Percentiles rank a stretch among this genome's conserved stretches.
phyloP scores from a whole-genome alignment of 2,888 invertebrate genomes.

The Folsomia candida region DNA sequence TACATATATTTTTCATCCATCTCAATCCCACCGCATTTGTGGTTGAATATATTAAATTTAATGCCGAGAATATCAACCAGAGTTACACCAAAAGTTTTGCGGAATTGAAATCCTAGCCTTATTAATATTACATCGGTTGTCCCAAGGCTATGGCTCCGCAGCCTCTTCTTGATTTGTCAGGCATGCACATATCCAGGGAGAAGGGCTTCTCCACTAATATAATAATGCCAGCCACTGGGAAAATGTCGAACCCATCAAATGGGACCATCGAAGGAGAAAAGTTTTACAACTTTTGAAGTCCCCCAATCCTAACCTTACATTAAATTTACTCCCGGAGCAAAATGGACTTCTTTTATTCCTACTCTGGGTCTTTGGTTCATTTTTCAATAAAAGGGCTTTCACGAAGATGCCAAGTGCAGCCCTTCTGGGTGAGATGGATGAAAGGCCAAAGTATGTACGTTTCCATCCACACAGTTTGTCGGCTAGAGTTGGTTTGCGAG shows the following conservation, averaged over 20 bases:
- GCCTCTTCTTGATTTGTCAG: too few species aligned
- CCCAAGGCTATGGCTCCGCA: too few species aligned
- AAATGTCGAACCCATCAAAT: background rate
- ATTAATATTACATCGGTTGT: too few species aligned
- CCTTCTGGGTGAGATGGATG: conserved; percentile 1
- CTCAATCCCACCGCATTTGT: too few species aligned
- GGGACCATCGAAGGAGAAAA: background rate
- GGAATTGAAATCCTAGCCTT: too few species aligned
- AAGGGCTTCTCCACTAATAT: too few species aligned
- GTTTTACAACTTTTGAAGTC: background rate
- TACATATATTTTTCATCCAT: too few species aligned
- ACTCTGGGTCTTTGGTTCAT: background rate
- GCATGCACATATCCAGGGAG: too few species aligned
- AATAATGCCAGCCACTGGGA: too few species aligned
- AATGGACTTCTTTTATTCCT: conserved; percentile 1
- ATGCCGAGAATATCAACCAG: too few species aligned
- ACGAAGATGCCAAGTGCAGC: conserved; percentile 2
- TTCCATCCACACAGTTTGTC: background rate
- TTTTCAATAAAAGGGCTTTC: background rate
- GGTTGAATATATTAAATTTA: too few species aligned
- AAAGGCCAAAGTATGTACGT: background rate
- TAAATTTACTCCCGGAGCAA: background rate
- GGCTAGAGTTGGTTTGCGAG: background rate
- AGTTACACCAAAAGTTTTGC: too few species aligned
- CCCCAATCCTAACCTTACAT: background rate